phyloP scores from a whole-genome alignment of 2,888 invertebrate genomes.

The Apoda limacodes region DNA sequence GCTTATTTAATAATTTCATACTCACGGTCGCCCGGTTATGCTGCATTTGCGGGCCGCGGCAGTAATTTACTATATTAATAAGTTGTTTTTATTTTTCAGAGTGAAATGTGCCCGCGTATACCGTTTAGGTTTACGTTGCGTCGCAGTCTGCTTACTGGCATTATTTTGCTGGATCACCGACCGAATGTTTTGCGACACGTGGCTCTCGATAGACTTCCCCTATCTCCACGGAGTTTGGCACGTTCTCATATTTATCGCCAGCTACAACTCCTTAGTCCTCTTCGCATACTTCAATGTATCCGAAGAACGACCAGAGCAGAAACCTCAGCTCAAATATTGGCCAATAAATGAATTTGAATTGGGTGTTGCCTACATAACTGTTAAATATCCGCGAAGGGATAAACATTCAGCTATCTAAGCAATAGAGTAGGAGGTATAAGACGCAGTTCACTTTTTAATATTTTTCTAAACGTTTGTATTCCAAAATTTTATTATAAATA shows the following conservation, averaged over 20 bases:
- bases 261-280: conserved; percentile 81
- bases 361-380: conserved; percentile 80
- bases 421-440: too few relatives aligned
- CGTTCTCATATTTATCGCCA: conserved; percentile 81
- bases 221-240: conserved; percentile 89
- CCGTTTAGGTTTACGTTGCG: conserved; percentile 77
- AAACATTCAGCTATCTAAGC: conserved; percentile 57
- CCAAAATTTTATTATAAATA: background rate
- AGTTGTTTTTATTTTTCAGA: conserved; percentile 36
- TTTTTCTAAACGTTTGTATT: background rate
- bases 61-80: too few relatives aligned
- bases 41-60: too few relatives aligned
- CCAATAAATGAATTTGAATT: conserved; percentile 82
- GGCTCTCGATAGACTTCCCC: conserved; percentile 82
- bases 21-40: too few relatives aligned
- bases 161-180: conserved; percentile 84
- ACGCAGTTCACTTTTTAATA: too few relatives aligned
- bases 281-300: conserved; percentile 84
- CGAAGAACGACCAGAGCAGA: conserved; percentile 77
- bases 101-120: conserved; percentile 75
- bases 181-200: conserved; percentile 81
- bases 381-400: conserved; percentile 68
- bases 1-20: too few relatives aligned
- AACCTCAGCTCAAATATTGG: conserved; percentile 80
- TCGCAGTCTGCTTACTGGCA: conserved; percentile 76